Percentiles rank a stretch among this genome's conserved stretches.
These are phyloP conservation scores for Nomada lathburiana DNA, from an alignment of 2,888 invertebrate species.

Conservation along the genomic window DNA sequence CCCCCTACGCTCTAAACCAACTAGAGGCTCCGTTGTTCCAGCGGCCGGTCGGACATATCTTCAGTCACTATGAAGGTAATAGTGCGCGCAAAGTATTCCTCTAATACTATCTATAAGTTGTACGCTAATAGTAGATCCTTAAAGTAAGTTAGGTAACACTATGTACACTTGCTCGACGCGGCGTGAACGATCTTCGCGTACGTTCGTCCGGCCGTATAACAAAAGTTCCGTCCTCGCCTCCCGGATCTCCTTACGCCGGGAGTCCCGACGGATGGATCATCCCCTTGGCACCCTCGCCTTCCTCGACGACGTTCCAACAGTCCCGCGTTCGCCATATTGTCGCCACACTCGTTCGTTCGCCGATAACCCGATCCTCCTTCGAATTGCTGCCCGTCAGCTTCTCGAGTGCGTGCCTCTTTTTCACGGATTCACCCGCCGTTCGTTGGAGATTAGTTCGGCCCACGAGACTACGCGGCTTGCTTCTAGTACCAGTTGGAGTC, in stretches of 20 bases:
- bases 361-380: neutral
- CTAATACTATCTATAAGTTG: slow-evolving; percentile 71
- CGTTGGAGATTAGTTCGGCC: slow-evolving; percentile 50
- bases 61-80: slow-evolving; percentile 76
- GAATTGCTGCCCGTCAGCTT: slow-evolving; percentile 1
- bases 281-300: slow-evolving; percentile 22
- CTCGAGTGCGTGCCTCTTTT: slow-evolving; percentile 18
- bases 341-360: slow-evolving; percentile 11
- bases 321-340: slow-evolving; percentile 28
- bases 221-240: slow-evolving; percentile 45
- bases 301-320: slow-evolving; percentile 6
- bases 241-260: neutral
- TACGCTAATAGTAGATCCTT: slow-evolving; percentile 78
- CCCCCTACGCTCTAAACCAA: slow-evolving; percentile 73
- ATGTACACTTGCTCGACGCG: slow-evolving; percentile 75
- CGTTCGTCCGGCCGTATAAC: slow-evolving; percentile 57
- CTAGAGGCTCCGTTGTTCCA: slow-evolving; percentile 72
- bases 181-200: slow-evolving; percentile 46
- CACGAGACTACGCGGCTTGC: slow-evolving; percentile 65
- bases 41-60: slow-evolving; percentile 68
- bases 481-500: slow-evolving; percentile 82
- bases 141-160: slow-evolving; percentile 81
- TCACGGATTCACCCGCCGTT: slow-evolving; percentile 31
- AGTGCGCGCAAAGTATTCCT: slow-evolving; percentile 73
- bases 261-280: slow-evolving; percentile 24